These are phyloP conservation scores for Phaethornis superciliosus DNA, from an alignment of 2,113 vertebrate species.

Conservation along the genomic window DNA sequence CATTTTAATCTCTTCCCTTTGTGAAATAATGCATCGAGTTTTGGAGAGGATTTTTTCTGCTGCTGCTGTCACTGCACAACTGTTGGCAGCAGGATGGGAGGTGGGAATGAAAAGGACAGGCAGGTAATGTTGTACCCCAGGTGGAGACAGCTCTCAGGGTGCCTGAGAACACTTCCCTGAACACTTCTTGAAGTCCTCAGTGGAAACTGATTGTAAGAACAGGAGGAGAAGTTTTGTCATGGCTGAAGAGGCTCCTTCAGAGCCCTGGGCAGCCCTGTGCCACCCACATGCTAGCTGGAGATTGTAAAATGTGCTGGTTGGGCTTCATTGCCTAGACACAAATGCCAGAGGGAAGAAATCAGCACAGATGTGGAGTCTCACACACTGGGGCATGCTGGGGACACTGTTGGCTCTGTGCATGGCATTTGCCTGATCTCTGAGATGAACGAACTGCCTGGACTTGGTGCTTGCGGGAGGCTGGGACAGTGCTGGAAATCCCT, in stretches of 20 bases:
- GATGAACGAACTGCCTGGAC: not conserved
- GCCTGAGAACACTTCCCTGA: not conserved
- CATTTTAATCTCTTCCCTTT: not conserved
- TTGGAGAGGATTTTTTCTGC: not conserved
- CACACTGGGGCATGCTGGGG: not conserved
- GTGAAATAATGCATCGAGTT: not conserved
- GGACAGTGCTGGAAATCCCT: not conserved
- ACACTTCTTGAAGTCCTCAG: not conserved
- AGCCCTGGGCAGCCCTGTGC: not conserved
- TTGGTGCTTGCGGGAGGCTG: not conserved
- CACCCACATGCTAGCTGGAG: not conserved
- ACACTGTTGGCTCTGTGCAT: not conserved
- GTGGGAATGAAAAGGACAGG: not conserved
- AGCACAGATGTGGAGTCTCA: not conserved
- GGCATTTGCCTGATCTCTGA: not conserved
- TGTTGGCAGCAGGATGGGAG: fast-evolving
- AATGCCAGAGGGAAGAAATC: not conserved
- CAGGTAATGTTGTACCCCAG: not conserved
- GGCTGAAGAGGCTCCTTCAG: not conserved
- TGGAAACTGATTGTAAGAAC: not conserved
- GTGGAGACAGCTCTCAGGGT: not conserved
- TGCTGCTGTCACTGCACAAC: not conserved
- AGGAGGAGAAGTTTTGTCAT: not conserved
- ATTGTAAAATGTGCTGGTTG: not conserved
- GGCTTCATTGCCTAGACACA: not conserved